Base-by-base conservation (phyloP, 2,113 vertebrate species). In the Lophura nycthemera region DNA sequence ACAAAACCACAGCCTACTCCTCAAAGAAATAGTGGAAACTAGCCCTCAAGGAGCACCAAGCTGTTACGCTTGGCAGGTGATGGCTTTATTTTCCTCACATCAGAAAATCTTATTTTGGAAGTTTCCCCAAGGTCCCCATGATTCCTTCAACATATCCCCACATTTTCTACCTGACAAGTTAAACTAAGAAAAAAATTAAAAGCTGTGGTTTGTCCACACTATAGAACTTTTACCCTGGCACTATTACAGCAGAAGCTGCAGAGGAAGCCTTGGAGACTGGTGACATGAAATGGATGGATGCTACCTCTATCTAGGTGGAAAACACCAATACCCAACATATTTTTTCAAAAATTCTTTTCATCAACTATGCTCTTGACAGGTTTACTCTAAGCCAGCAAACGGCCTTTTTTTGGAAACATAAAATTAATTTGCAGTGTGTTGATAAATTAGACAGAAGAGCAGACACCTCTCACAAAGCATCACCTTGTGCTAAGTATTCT, bases 31-130 rank as follows among this genome's bases (percentile, higher is more conserved):
- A 30, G n/a, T 0, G 36, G 57, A 38, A 87, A 34, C 10, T 4
- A 24, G 36, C 17, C 36, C 42, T 75, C 2, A 1, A 8, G 65
- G 24, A 66, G n/a, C n/a, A 64, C 7, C 29, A 4, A 0, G 3
- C 34, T 43, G 47, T 81, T 92, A 81, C 67, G 57, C 52, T 20
- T 61, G 57, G 54, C 34, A 96, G 65, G 67, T 69, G 34, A 86
- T 66, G 34, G 67, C 34, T 83, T 86, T 90, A 17, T 57, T 25
- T 70, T 93, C 66, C 42, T 70, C 29, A 59, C 6, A 4, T 83
- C 50, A 88, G 34, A 89, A 93, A 92, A 91, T 77, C 60, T 75
- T 88, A 29, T 73, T 76, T 89, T 30, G 75, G 36, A 24, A 94
- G 76, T 83, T 93, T 91, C 38, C 94, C 54, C 60, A 65, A 29